Evolutionary conservation across 2,888 invertebrate species (phyloP).

Genomic region (Drosophila neotestacea): DNA sequence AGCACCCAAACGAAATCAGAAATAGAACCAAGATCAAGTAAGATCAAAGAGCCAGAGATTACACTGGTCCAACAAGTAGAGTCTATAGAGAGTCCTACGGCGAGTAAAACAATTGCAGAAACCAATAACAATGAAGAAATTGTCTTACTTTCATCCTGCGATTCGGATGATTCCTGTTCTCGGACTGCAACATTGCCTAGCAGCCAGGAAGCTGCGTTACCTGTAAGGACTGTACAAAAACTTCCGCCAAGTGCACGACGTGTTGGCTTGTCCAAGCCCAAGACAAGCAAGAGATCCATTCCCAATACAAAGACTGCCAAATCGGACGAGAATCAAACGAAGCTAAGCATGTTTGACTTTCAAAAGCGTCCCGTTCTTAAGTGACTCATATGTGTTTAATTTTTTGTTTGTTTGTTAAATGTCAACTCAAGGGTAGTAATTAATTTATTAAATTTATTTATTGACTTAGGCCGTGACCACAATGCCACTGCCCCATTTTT

Average conservation of each 20-base stretch:
- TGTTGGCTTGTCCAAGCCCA: conserved; percentile 69
- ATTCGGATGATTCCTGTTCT: conserved; percentile 57
- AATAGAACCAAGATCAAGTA: conserved; percentile 8
- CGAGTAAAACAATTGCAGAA: neutral
- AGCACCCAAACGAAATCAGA: conserved; percentile 61
- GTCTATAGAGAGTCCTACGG: neutral
- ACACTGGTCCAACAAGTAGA: neutral
- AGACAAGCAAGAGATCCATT: conserved; percentile 24
- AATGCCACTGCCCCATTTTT: conserved; percentile 18
- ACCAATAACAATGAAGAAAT: conserved; percentile 42
- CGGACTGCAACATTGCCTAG: conserved; percentile 28
- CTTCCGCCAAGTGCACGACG: conserved; percentile 44
- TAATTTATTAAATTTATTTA: conserved; percentile 46
- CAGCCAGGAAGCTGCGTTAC: conserved; percentile 33
- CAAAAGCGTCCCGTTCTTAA: conserved; percentile 87
- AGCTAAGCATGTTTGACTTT: conserved; percentile 89
- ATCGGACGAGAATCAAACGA: conserved; percentile 85
- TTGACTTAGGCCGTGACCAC: conserved; percentile 23
- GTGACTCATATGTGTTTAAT: conserved; percentile 35
- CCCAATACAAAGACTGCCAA: conserved; percentile 41
- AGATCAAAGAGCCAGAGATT: neutral
- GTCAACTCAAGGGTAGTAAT: conserved; percentile 1
- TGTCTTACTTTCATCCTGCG: conserved; percentile 48
- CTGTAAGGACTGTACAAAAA: conserved; percentile 10
- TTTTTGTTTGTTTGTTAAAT: conserved; percentile 25